Conservation (phyloP, 1,140 invertebrate species). For the Mizuhopecten yessoensis region DNA sequence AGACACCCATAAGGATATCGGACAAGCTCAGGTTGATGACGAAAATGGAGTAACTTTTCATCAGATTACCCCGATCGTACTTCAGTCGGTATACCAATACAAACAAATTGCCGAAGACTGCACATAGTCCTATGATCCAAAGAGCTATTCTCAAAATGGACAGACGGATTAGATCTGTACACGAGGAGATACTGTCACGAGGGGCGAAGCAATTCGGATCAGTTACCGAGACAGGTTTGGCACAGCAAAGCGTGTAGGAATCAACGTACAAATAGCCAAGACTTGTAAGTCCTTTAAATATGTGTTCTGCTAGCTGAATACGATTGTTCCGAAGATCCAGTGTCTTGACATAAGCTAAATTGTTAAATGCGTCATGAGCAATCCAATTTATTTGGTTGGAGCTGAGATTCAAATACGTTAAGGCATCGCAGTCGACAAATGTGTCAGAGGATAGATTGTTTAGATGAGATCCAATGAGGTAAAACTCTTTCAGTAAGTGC, state of each 20-base stretch:
- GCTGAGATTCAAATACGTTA: neutral
- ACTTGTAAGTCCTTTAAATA: neutral
- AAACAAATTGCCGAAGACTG: too few relatives aligned
- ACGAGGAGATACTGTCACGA: neutral
- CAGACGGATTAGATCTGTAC: too few relatives aligned
- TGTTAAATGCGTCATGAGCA: neutral
- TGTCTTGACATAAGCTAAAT: neutral
- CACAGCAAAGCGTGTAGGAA: neutral
- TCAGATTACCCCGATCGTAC: too few relatives aligned
- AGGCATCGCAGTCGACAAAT: neutral
- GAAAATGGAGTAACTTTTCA: too few relatives aligned
- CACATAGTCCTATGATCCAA: too few relatives aligned
- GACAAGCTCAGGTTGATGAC: too few relatives aligned
- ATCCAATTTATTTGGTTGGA: neutral
- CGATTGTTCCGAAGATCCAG: neutral
- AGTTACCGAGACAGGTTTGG: conserved; percentile 11
- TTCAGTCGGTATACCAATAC: too few relatives aligned
- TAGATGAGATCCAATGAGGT: neutral
- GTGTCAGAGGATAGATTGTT: neutral
- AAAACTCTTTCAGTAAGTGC: neutral
- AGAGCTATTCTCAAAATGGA: too few relatives aligned
- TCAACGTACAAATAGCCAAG: neutral
- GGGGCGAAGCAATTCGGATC: neutral
- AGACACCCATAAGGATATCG: too few relatives aligned
- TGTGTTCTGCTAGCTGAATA: neutral